phyloP scores from a whole-genome alignment of 35 echinoderm and acorn worm species.

The Nesometra sesokonis region DNA sequence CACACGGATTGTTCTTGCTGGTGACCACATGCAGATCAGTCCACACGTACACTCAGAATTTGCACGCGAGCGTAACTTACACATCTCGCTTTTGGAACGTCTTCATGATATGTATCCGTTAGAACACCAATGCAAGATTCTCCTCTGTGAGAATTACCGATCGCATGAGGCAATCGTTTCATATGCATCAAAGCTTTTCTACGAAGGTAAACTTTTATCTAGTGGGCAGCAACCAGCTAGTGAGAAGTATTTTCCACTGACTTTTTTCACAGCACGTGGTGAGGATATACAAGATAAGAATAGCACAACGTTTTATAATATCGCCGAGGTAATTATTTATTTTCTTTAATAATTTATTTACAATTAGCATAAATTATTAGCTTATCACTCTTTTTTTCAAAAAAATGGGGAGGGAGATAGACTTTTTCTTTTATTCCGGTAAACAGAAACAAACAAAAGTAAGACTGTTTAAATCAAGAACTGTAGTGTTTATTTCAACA shows the following conservation, averaged over 20 bases:
- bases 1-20: conserved; percentile 88
- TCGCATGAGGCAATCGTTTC: conserved; percentile 91
- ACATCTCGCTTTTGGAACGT: conserved; percentile 87
- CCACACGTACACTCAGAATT: conserved; percentile 85
- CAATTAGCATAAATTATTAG: no score
- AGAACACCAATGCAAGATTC: conserved; percentile 90
- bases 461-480: no score
- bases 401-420: no score
- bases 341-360: no score
- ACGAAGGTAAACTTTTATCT: conserved; percentile 64
- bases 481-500: no score
- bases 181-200: conserved; percentile 86
- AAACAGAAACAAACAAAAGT: no score
- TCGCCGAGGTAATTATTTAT: conserved; percentile 65
- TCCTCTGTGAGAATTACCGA: conserved; percentile 96
- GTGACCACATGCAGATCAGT: conserved; percentile 99
- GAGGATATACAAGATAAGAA: conserved; percentile 99
- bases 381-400: no score
- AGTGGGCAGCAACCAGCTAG: conserved; percentile 71
- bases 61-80: conserved; percentile 68
- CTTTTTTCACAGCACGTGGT: conserved; percentile 90
- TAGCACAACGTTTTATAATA: conserved; percentile 91
- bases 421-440: no score
- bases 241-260: conserved; percentile 65
- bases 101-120: conserved; percentile 80